A percentile compares a stretch with the other conserved stretches of the same genome.
phyloP scores from a whole-genome alignment of 1,140 invertebrate species.

The Odontomachus brunneus region DNA sequence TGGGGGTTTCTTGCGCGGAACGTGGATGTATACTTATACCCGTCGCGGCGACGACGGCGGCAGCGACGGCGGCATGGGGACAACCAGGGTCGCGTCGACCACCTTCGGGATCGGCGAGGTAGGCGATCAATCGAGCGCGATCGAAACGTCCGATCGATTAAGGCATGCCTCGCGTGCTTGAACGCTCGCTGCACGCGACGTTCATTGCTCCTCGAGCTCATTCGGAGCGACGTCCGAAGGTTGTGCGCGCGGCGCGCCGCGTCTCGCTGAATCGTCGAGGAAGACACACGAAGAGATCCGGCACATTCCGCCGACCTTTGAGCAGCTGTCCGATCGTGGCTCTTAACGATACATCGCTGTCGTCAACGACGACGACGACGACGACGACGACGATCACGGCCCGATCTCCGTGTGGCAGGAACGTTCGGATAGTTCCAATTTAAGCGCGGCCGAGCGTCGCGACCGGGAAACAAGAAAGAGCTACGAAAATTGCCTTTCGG shows the following conservation, averaged over 20 bases:
- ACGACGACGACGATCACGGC: slow-evolving; percentile 17
- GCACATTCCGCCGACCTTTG: slow-evolving; percentile 44
- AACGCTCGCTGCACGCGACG: slow-evolving; percentile 60
- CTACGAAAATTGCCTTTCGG: background rate
- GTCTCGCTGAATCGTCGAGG: background rate
- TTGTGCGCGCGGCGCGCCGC: background rate
- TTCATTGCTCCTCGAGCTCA: slow-evolving; percentile 57
- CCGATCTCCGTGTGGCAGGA: slow-evolving; percentile 8
- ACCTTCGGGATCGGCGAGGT: slow-evolving; percentile 41
- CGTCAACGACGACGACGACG: slow-evolving; percentile 19
- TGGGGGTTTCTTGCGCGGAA: slow-evolving; percentile 53
- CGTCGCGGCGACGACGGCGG: background rate
- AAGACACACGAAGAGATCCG: slow-evolving; percentile 49
- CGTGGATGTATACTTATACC: slow-evolving; percentile 38
- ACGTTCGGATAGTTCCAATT: background rate
- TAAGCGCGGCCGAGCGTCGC: background rate
- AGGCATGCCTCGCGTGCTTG: slow-evolving; percentile 47
- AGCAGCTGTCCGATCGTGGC: slow-evolving; percentile 1
- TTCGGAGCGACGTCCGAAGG: slow-evolving; percentile 40
- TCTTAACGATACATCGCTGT: slow-evolving; percentile 46
- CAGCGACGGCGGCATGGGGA: no score
- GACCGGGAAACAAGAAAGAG: background rate
- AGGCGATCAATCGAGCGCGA: slow-evolving; percentile 56
- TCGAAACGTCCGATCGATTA: slow-evolving; percentile 68
- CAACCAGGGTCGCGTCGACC: slow-evolving; percentile 49